Conservation (phyloP, 2,797 vertebrate species). For the Chaunax sp. region DNA sequence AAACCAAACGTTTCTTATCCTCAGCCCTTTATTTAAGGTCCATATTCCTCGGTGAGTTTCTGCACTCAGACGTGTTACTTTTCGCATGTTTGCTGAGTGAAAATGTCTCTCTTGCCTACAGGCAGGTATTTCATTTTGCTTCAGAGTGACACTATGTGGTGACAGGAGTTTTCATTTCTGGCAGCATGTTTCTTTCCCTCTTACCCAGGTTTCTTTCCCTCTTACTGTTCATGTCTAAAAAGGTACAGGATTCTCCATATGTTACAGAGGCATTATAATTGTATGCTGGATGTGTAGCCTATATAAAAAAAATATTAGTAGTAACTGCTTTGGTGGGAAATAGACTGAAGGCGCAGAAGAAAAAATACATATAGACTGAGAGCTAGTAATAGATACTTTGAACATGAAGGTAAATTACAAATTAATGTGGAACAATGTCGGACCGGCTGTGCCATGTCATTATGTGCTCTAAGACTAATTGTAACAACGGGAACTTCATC, state of each 20-base stretch:
- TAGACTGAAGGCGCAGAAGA: not conserved
- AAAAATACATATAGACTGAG: not conserved
- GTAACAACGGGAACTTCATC: constrained; percentile 4
- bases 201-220: constrained; percentile 1
- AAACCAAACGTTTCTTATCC: constrained; percentile 37
- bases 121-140: constrained; percentile 50
- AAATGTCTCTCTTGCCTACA: constrained; percentile 25
- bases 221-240: constrained; percentile 7
- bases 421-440: constrained; percentile 5
- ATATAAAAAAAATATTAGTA: not conserved
- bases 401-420: constrained; percentile 12
- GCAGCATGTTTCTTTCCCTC: constrained; percentile 2
- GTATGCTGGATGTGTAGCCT: not conserved
- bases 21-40: constrained; percentile 25
- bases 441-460: no score
- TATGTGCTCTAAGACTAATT: constrained; percentile 18
- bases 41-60: not conserved
- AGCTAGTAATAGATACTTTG: not conserved
- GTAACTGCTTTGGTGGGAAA: not conserved
- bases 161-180: constrained; percentile 43
- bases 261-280: constrained; percentile 22
- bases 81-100: constrained; percentile 16
- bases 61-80: constrained; percentile 6
- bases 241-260: constrained; percentile 25
- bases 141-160: constrained; percentile 39